Evolutionary conservation across 2,797 vertebrate species (phyloP).

Genomic region (Oreortyx pictus): DNA sequence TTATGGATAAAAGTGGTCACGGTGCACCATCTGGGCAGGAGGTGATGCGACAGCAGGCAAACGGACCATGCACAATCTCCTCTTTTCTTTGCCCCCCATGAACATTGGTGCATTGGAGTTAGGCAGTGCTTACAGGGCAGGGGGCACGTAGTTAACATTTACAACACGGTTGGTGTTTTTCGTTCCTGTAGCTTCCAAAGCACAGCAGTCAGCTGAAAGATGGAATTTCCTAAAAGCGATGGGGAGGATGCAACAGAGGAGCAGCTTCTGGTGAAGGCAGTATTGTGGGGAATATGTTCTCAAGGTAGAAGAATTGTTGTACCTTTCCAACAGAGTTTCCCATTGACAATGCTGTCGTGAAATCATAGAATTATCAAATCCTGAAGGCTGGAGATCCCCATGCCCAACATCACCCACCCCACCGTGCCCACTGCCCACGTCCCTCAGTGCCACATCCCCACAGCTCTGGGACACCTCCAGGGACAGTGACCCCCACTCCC

Average conservation of each 20-base stretch:
- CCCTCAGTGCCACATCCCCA: too few species aligned
- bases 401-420: too few species aligned
- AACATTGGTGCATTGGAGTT: neutral
- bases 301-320: neutral
- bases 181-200: fast-evolving
- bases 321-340: neutral
- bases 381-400: too few species aligned
- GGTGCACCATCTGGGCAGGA: neutral
- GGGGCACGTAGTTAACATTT: neutral
- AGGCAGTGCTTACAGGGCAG: neutral
- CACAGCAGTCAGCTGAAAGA: neutral
- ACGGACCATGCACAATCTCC: neutral
- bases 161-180: neutral
- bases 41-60: neutral
- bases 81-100: neutral
- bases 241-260: neutral
- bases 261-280: neutral
- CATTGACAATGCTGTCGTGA: neutral
- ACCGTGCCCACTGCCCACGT: too few species aligned
- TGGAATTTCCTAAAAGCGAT: neutral
- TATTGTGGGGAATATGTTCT: neutral
- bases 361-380: too few species aligned
- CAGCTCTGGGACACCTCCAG: too few species aligned
- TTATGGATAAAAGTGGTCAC: neutral
- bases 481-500: too few species aligned